Base-by-base conservation (phyloP, 2,888 invertebrate genomes). In the Pseudoips prasinana region DNA sequence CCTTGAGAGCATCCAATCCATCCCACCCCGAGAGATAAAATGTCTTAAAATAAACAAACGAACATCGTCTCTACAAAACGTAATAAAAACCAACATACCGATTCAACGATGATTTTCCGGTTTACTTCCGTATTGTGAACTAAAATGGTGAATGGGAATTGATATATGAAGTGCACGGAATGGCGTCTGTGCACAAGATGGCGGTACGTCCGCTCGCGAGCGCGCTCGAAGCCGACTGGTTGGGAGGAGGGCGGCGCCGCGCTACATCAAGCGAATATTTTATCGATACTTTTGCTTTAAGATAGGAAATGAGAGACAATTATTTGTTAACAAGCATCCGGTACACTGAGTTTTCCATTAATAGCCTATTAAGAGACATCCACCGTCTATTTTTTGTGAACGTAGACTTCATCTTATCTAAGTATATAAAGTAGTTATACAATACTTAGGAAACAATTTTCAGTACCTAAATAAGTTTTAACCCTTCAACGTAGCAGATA, bases 211-310 rank as follows among this genome's bases (percentile, higher is more conserved):
- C 67, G 67, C 44, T 60, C 72, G 58, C 75, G 62, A 55, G 58
- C 69, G 67, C 67, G 58, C 64, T 58, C 68, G 64, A 54, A 59
- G 60, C 64, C 68, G 64, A 81, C 85, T 83, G 82, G 73, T 70
- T 71, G 67, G 67, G 61, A 58, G 68, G 59, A 67, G 76, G 79
- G 77, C 58, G 73, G 74, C 58, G 67, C 36, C 57, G 47, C 17
- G 41, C 43, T 44, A 42, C 46, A 51, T 47, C 47, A 42, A 44
- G 42, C 48, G 38, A 52, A 46, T 57, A 58, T 57, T 57, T 57
- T 58, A 58, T 58, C 58, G 59, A 58, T 58, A 58, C 46, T 53
- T 44, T 39, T 33, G 39, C 36, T 51, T 42, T 54, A 48, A 57
- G 52, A 57, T 45, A 52, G 58, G 55, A 58, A 55, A 52, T 55